phyloP scores from a whole-genome alignment of 2,888 invertebrate genomes.

The Poecilobothrus nobilitatus region DNA sequence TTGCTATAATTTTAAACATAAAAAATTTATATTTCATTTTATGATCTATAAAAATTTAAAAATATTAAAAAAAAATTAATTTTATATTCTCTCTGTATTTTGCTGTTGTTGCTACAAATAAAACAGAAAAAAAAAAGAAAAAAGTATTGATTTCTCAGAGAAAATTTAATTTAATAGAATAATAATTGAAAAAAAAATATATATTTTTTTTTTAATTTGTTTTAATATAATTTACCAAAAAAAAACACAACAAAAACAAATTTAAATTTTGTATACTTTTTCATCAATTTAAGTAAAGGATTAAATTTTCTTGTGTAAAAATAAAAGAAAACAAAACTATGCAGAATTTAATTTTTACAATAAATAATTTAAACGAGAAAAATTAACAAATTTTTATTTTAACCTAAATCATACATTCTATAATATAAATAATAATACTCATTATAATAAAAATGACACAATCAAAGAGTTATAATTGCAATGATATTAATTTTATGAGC shows the following conservation, averaged over 20 bases:
- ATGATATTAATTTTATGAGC: too few relatives aligned
- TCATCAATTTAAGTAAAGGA: background rate
- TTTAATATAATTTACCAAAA: background rate
- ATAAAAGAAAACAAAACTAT: background rate
- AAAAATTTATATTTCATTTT: slow-evolving; percentile 1
- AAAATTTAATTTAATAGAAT: background rate
- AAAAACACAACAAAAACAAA: background rate
- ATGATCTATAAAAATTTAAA: background rate
- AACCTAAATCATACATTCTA: background rate
- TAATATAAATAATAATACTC: too few relatives aligned
- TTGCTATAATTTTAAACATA: background rate
- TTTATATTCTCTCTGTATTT: background rate
- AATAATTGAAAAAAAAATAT: background rate
- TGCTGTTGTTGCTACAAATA: slow-evolving; percentile 2
- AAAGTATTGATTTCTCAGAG: background rate
- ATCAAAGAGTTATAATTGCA: background rate
- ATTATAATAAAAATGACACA: background rate
- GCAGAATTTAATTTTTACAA: slow-evolving; percentile 4
- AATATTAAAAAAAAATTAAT: background rate
- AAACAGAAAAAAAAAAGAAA: background rate
- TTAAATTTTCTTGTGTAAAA: background rate
- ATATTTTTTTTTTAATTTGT: background rate
- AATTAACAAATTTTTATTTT: background rate
- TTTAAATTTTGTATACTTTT: slow-evolving; percentile 4
- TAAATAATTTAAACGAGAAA: background rate